These are phyloP conservation scores for Tortricodes alternella DNA, from an alignment of 2,888 invertebrate genomes.

Conservation along the genomic window DNA sequence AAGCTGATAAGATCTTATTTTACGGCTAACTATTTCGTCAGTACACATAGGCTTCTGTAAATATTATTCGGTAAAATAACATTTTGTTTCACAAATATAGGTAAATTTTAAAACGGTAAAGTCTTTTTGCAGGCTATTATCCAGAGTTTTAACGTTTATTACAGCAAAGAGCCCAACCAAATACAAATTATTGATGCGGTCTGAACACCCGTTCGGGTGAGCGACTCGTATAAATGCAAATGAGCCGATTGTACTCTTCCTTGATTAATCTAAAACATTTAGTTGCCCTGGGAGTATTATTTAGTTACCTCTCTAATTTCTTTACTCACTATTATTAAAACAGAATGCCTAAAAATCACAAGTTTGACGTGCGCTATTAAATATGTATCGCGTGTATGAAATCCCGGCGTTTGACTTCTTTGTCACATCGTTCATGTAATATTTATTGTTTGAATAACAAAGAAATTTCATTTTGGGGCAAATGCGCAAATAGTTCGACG, in stretches of 20 bases:
- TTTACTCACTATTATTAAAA: conserved; percentile 8
- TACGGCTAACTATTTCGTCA: background rate
- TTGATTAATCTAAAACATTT: conserved; percentile 71
- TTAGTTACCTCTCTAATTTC: conserved; percentile 40
- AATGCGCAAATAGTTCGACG: conserved; percentile 78
- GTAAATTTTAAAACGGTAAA: background rate
- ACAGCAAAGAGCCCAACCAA: conserved; percentile 24
- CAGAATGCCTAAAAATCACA: conserved; percentile 18
- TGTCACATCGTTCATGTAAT: conserved; percentile 72
- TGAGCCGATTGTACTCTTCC: conserved; percentile 64
- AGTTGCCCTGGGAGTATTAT: conserved; percentile 44
- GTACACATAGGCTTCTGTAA: background rate
- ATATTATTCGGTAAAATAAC: background rate
- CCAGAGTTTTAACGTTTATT: conserved; percentile 21
- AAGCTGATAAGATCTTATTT: conserved; percentile 20
- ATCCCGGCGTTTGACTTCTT: conserved; percentile 61
- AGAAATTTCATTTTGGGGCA: conserved; percentile 77
- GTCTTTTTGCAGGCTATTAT: conserved; percentile 23
- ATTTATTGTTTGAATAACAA: conserved; percentile 74
- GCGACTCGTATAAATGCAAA: conserved; percentile 69
- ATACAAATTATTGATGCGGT: conserved; percentile 52
- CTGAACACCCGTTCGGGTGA: conserved; percentile 50
- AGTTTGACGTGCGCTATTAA: conserved; percentile 35
- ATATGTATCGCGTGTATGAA: conserved; percentile 56
- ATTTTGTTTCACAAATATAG: background rate